Percentiles rank a stretch among this genome's conserved stretches.
Evolutionary conservation across 1,140 invertebrate species (phyloP).

Genomic region (Drosophila azteca): DNA sequence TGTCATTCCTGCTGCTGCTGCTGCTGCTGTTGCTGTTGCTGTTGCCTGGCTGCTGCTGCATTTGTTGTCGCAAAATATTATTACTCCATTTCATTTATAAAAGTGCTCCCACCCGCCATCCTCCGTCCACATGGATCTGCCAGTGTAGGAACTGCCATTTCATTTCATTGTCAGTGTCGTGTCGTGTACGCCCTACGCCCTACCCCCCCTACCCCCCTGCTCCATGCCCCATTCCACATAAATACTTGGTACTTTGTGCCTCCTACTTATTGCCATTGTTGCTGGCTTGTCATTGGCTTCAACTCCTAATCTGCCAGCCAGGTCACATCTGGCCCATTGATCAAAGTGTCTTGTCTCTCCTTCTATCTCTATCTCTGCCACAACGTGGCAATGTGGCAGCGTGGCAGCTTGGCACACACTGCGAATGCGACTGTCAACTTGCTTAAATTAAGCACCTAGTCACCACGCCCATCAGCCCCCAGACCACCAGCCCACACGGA

Average conservation of each 20-base stretch:
- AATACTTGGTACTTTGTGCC: too few relatives aligned
- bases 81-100: conserved; percentile 83
- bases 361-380: too few relatives aligned
- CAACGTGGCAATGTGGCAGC: too few relatives aligned
- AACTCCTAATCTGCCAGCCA: conserved; percentile 39
- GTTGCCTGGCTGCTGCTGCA: conserved; percentile 21
- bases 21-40: conserved; percentile 27
- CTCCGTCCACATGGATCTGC: not conserved
- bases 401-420: too few relatives aligned
- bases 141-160: conserved; percentile 47
- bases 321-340: conserved; percentile 54
- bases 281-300: conserved; percentile 51
- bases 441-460: conserved; percentile 48
- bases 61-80: conserved; percentile 81
- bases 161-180: conserved; percentile 77
- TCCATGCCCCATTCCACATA: too few relatives aligned
- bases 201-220: too few relatives aligned
- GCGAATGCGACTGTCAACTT: conserved; percentile 32
- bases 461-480: conserved; percentile 33
- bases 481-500: conserved; percentile 12
- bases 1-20: conserved; percentile 26
- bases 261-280: conserved; percentile 26
- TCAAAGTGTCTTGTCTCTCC: conserved; percentile 35
- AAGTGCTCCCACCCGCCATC: conserved; percentile 43
- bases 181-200: conserved; percentile 2